These are phyloP conservation scores for Coreius guichenoti DNA, from an alignment of 2,797 vertebrate species.

Conservation along the genomic window DNA sequence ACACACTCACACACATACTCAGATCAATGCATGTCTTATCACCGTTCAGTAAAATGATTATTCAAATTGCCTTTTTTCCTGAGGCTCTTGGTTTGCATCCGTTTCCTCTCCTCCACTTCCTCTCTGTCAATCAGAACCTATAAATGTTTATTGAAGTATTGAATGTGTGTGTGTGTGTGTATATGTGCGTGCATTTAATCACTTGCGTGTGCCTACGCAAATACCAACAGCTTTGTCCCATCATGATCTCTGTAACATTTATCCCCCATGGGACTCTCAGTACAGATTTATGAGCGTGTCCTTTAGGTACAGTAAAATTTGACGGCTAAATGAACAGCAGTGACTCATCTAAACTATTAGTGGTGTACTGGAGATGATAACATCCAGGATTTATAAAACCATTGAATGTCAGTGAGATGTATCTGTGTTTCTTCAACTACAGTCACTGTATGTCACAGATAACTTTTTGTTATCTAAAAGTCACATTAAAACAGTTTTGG, in stretches of 20 bases:
- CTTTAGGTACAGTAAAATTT: slow-evolving; percentile 3
- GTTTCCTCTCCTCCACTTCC: slow-evolving; percentile 1
- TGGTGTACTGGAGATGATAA: neutral
- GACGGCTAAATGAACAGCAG: neutral
- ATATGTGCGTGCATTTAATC: neutral
- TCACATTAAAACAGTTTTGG: neutral
- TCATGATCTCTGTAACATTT: neutral
- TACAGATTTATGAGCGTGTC: neutral
- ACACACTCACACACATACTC: neutral
- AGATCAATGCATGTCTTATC: slow-evolving; percentile 5
- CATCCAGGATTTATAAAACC: slow-evolving; percentile 10
- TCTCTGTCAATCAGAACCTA: neutral
- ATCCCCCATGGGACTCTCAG: slow-evolving; percentile 6
- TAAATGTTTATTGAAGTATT: neutral
- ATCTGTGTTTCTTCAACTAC: neutral
- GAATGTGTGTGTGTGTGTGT: neutral
- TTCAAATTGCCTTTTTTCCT: slow-evolving; percentile 6
- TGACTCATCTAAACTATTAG: slow-evolving; percentile 6
- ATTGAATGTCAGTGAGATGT: neutral
- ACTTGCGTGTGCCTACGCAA: neutral
- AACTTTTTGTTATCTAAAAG: neutral
- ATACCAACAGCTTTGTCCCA: neutral
- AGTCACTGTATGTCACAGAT: neutral
- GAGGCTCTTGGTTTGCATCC: slow-evolving; percentile 14
- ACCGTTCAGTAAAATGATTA: neutral